A percentile compares a stretch with the other conserved stretches of the same genome.
Conservation (phyloP, 1,140 invertebrate species). For the Stegodyphus dumicola region DNA sequence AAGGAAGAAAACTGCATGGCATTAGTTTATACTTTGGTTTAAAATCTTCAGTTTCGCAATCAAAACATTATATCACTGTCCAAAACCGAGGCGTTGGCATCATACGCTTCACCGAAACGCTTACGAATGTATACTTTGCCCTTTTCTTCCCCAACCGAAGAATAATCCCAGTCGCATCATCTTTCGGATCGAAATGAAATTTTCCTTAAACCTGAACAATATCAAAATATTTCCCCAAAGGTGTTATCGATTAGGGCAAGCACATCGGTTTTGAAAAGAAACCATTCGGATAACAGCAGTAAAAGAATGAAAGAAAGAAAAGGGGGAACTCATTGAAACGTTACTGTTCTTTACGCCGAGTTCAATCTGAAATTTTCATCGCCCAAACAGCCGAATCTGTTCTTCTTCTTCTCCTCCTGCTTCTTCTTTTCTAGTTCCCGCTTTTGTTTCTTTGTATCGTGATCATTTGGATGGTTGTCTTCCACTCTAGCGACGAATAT, state of each 20-base stretch:
- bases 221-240: constrained; percentile 16
- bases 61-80: no score
- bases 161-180: neutral
- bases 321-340: neutral
- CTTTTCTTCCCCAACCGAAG: neutral
- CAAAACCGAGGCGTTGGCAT: no score
- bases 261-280: constrained; percentile 4
- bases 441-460: neutral
- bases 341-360: neutral
- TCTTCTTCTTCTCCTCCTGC: neutral
- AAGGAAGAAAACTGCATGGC: no score
- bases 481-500: constrained; percentile 2
- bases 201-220: constrained; percentile 18
- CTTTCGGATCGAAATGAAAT: neutral
- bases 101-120: neutral
- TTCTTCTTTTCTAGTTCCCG: neutral
- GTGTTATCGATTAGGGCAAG: constrained; percentile 11
- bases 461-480: constrained; percentile 15
- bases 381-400: neutral
- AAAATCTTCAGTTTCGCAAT: no score
- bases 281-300: no score
- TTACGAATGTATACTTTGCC: neutral
- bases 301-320: neutral
- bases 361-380: constrained; percentile 24
- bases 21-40: no score